A percentile compares a stretch with the other conserved stretches of the same genome.
phyloP scores from a whole-genome alignment of 2,888 invertebrate genomes.

The Drosophila colorata region DNA sequence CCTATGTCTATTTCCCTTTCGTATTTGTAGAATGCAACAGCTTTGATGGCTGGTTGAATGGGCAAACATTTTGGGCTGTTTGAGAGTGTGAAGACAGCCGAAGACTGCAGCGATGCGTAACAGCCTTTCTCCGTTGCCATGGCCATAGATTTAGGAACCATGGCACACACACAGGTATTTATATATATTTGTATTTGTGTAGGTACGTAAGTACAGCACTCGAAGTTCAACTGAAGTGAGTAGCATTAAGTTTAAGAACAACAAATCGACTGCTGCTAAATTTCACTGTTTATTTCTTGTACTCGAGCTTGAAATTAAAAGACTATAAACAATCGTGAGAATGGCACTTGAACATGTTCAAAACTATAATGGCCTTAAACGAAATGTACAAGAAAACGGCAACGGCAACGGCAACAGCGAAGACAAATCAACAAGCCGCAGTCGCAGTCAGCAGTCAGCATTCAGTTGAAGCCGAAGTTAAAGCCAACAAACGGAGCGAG shows the following conservation, averaged over 20 bases:
- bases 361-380: constrained; percentile 78
- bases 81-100: constrained; percentile 31
- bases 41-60: constrained; percentile 60
- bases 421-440: constrained; percentile 61
- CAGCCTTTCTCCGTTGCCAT: constrained; percentile 59
- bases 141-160: constrained; percentile 12
- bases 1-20: constrained; percentile 1
- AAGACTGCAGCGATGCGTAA: constrained; percentile 39
- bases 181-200: neutral
- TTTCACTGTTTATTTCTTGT: constrained; percentile 77
- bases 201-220: constrained; percentile 33
- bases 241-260: constrained; percentile 67
- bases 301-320: constrained; percentile 77
- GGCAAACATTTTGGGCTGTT: constrained; percentile 56
- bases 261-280: constrained; percentile 74
- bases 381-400: constrained; percentile 65
- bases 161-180: neutral
- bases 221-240: constrained; percentile 56
- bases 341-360: constrained; percentile 76
- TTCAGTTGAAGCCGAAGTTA: constrained; percentile 34
- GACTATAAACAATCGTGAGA: constrained; percentile 82
- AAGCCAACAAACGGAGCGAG: constrained; percentile 69
- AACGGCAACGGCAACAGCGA: constrained; percentile 30
- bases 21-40: constrained; percentile 65
- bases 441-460: constrained; percentile 14